Percentiles rank a stretch among this genome's conserved stretches.
These are phyloP conservation scores for Plestiodon gilberti DNA, from an alignment of 2,113 vertebrate genomes.

Conservation along the genomic window DNA sequence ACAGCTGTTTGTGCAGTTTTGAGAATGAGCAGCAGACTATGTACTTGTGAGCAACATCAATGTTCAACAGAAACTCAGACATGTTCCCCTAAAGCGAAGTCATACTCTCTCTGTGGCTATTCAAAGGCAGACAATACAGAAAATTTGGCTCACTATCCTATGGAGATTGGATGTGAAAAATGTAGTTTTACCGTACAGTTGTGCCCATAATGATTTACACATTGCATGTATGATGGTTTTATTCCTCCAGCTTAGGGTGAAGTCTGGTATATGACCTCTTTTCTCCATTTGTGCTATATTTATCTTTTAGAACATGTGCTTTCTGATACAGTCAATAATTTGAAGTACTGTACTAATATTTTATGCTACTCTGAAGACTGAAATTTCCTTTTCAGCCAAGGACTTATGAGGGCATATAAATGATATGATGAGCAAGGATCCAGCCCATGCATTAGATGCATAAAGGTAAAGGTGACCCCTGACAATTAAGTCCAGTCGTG, in stretches of 20 bases:
- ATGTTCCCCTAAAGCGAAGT: neutral
- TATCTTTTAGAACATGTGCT: neutral
- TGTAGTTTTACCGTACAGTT: neutral
- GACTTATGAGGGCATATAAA: neutral
- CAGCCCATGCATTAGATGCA: no score
- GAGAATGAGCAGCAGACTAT: constrained; percentile 32
- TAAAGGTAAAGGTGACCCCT: no score
- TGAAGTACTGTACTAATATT: neutral
- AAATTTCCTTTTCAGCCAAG: neutral
- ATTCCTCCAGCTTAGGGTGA: neutral
- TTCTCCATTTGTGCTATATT: neutral
- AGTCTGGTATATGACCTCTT: neutral
- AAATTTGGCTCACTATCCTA: neutral
- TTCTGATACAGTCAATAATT: neutral
- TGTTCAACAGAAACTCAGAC: constrained; percentile 11
- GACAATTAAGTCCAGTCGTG: no score
- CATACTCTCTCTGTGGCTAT: neutral
- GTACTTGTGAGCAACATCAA: constrained; percentile 17
- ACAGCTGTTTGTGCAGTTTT: neutral
- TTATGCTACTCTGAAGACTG: neutral
- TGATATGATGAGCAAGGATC: neutral
- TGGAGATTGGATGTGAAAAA: neutral
- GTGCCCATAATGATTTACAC: neutral
- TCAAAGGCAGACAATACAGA: neutral
- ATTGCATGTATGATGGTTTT: neutral